These are phyloP conservation scores for Diabrotica balteata DNA, from an alignment of 2,888 invertebrate genomes.

Conservation along the genomic window DNA sequence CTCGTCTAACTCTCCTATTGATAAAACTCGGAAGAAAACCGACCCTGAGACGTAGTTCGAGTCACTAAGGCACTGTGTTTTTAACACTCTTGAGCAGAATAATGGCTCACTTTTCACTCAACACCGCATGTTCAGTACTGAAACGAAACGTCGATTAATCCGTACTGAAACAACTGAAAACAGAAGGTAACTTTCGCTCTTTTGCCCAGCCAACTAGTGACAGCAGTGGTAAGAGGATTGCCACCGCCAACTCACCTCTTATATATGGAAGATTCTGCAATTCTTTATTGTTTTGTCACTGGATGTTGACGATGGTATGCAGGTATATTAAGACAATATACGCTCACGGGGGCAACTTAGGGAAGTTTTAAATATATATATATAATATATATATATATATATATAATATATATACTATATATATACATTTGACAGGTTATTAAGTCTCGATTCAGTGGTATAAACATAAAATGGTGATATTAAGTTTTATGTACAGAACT, in stretches of 20 bases:
- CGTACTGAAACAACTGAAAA: slow-evolving; percentile 23
- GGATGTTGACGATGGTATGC: neutral
- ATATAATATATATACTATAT: too few species aligned
- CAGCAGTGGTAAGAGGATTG: slow-evolving; percentile 47
- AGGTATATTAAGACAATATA: neutral
- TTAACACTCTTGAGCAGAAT: slow-evolving; percentile 24
- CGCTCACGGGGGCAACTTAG: too few species aligned
- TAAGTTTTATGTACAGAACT: too few species aligned
- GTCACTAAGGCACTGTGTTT: too few species aligned
- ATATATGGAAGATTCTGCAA: slow-evolving; percentile 40
- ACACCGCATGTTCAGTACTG: slow-evolving; percentile 35
- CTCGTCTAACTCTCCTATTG: slow-evolving; percentile 12
- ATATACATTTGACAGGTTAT: too few species aligned
- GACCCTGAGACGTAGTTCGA: slow-evolving; percentile 25
- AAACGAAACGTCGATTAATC: slow-evolving; percentile 14
- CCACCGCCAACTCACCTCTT: slow-evolving; percentile 48
- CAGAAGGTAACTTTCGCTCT: slow-evolving; percentile 46
- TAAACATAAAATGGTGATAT: too few species aligned
- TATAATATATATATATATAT: too few species aligned
- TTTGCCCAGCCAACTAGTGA: slow-evolving; percentile 37
- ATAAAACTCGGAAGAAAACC: slow-evolving; percentile 15
- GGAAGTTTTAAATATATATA: too few species aligned
- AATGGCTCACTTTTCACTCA: slow-evolving; percentile 34
- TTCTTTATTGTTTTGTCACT: slow-evolving; percentile 5
- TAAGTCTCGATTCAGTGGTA: too few species aligned